phyloP scores from a whole-genome alignment of 2,888 invertebrate species.

The Melipona bicolor region DNA sequence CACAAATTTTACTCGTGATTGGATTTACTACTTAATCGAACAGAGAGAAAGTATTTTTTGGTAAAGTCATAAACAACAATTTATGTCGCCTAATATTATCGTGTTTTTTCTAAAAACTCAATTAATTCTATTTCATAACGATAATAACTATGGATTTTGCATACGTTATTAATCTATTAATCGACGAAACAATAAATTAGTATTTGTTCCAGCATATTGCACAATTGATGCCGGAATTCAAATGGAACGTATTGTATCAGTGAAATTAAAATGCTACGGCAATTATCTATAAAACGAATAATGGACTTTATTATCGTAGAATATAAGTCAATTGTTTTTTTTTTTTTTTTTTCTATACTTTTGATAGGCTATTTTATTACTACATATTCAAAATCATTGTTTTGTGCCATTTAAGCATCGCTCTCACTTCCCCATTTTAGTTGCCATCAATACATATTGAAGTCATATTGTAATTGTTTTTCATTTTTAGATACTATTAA shows the following conservation, averaged over 20 bases:
- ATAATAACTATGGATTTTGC: conserved; percentile 31
- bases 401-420: conserved; percentile 48
- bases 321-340: conserved; percentile 45
- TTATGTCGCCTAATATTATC: conserved; percentile 8
- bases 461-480: conserved; percentile 16
- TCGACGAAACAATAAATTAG: conserved; percentile 39
- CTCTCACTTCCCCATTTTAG: conserved; percentile 51
- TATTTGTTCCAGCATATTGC: conserved; percentile 46
- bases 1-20: conserved; percentile 14
- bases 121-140: conserved; percentile 41
- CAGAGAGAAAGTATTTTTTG: conserved; percentile 1
- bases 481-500: conserved; percentile 19
- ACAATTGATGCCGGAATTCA: conserved; percentile 47
- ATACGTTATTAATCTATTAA: conserved; percentile 33
- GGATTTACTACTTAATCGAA: conserved; percentile 6
- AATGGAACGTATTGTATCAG: conserved; percentile 36
- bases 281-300: conserved; percentile 41
- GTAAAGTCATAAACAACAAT: conserved; percentile 31
- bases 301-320: conserved; percentile 55
- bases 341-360: conserved; percentile 49
- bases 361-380: conserved; percentile 54
- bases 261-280: conserved; percentile 19
- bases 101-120: conserved; percentile 51
- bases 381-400: conserved; percentile 50
- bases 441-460: conserved; percentile 42